phyloP scores from a whole-genome alignment of 2,888 invertebrate genomes.

The Monochamus alternatus region DNA sequence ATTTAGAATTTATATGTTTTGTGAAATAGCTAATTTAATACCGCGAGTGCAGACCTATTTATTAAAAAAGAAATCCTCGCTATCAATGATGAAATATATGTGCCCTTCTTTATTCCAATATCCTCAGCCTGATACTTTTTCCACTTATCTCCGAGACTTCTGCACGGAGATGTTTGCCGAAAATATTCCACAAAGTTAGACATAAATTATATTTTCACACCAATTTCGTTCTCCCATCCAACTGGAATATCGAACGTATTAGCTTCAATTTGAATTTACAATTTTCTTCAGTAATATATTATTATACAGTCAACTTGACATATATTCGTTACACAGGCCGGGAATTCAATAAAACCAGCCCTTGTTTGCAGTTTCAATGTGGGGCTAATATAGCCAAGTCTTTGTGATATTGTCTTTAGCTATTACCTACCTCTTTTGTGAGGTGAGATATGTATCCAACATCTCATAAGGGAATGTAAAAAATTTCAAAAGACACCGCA shows the following conservation, averaged over 20 bases:
- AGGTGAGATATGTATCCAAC: constrained; percentile 5
- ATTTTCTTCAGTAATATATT: constrained; percentile 35
- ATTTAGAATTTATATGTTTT: too few relatives aligned
- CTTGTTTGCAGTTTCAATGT: constrained; percentile 35
- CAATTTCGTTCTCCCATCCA: constrained; percentile 29
- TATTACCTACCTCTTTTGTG: constrained; percentile 7
- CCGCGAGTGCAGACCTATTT: too few relatives aligned
- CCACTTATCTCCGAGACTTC: background rate
- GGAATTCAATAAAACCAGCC: constrained; percentile 37
- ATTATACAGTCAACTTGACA: constrained; percentile 40
- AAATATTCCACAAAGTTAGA: constrained; percentile 17
- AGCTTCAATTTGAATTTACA: constrained; percentile 41
- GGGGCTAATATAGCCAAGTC: constrained; percentile 28
- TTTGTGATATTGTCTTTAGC: constrained; percentile 24
- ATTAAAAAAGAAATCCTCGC: too few relatives aligned
- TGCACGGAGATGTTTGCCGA: background rate
- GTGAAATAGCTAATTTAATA: too few relatives aligned
- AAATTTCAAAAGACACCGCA: too few relatives aligned
- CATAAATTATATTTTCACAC: constrained; percentile 32
- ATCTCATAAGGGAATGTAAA: background rate
- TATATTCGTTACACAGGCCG: constrained; percentile 29
- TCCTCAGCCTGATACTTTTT: background rate
- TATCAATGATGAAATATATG: too few relatives aligned
- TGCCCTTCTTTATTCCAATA: too few relatives aligned
- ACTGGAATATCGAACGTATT: constrained; percentile 36